Base-by-base conservation (phyloP, 2,888 invertebrate species). In the Tachina grossa region DNA sequence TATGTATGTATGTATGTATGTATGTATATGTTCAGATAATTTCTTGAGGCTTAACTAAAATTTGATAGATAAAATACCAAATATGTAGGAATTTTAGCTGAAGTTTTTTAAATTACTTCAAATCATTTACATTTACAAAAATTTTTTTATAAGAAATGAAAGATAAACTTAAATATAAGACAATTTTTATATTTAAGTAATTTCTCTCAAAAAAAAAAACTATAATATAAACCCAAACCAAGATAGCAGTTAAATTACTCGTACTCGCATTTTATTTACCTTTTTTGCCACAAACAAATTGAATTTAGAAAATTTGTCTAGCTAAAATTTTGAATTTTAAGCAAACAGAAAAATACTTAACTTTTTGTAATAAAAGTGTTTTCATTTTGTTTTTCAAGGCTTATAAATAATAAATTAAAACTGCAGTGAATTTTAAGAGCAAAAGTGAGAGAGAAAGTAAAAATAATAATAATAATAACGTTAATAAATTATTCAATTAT, bases 341-440 rank as follows among this genome's bases (percentile, higher is more conserved):
- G 5, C 22, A 31, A 31, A 31, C 5, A 31, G 5, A 6, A 31
- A 31, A 31, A 31, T 31, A 31, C 6, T 14, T 14, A n/a, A 3
- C 14, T 3, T n/a, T 9, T 39, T 59, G 39, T 57, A 2, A 1
- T 55, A 9, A 57, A 57, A 39, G 1, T 14, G 39, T 49, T 78
- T 69, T 43, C 41, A 31, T 69, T 45, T 49, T 11, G 13, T 47
- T n/a, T 19, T 53, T 31, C 31, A 16, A 31, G 10, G 49, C 19
- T 19, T 14, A 11, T 43, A 39, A 75, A 51, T 63, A 51, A 53
- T 51, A 10, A 47, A 22, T 51, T n/a, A 11, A 59, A 76, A 76
- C 80, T 80, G 71, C 69, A 74, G 78, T 45, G 39, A 83, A 74
- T 78, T 51, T 13, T 55, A 31, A 45, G 51, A 43, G 1, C 8